Percentiles rank a stretch among this genome's conserved stretches.
Conservation (phyloP, 2,888 invertebrate genomes). For the Hypena proboscidalis region DNA sequence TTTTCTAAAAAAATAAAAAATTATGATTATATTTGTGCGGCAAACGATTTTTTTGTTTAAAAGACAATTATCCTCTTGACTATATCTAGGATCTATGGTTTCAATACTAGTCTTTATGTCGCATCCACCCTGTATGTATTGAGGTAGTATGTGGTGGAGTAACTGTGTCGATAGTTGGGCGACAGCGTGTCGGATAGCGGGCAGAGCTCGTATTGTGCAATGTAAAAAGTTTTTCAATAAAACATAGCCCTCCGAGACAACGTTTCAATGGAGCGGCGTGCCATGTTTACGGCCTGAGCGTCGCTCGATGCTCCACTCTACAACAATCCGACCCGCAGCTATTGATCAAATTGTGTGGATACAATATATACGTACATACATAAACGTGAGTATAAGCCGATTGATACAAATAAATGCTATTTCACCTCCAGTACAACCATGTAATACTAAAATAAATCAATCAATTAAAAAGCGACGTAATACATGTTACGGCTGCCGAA, state of each 20-base stretch:
- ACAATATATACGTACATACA: conserved; percentile 14
- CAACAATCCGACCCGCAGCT: conserved; percentile 70
- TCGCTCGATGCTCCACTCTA: conserved; percentile 55
- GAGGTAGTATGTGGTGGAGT: conserved; percentile 10
- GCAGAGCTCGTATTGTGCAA: conserved; percentile 52
- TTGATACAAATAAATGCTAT: conserved; percentile 39
- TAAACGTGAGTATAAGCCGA: conserved; percentile 26
- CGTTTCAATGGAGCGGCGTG: conserved; percentile 75
- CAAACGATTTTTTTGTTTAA: no score
- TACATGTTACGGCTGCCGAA: no score
- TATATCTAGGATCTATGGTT: no score
- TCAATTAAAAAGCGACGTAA: no score
- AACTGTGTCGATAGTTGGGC: conserved; percentile 45
- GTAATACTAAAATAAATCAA: no score
- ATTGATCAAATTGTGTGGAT: conserved; percentile 69
- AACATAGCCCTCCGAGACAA: conserved; percentile 79
- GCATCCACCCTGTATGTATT: conserved; percentile 13
- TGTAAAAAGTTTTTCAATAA: conserved; percentile 81
- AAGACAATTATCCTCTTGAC: no score
- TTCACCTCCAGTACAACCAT: conserved; percentile 16
- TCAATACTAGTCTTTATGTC: no score
- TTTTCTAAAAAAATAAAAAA: no score
- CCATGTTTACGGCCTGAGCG: conserved; percentile 71
- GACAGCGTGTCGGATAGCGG: conserved; percentile 41
- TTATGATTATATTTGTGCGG: no score